Conservation (phyloP, 2,113 vertebrate genomes). For the Archocentrus centrarchus region DNA sequence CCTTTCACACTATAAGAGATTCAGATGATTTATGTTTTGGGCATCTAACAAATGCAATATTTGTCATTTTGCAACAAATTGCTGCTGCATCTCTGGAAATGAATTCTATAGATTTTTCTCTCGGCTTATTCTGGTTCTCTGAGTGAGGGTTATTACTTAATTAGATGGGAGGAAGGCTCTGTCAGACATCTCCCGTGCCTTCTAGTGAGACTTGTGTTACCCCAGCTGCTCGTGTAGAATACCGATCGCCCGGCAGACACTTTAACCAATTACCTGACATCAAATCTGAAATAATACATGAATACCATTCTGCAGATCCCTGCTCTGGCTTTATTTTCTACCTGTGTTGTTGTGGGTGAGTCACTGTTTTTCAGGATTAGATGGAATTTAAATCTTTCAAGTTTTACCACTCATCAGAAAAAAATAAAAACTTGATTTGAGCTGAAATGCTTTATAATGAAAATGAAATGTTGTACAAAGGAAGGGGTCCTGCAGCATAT, state of each 20-base stretch:
- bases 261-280: slow-evolving; percentile 49
- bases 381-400: slow-evolving; percentile 10
- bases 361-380: neutral
- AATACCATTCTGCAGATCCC: slow-evolving; percentile 19
- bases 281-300: slow-evolving; percentile 24
- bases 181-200: slow-evolving; percentile 37
- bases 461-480: neutral
- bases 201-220: slow-evolving; percentile 16
- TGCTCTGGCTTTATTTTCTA: neutral
- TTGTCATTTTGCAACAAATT: slow-evolving; percentile 63
- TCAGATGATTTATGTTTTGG: slow-evolving; percentile 57
- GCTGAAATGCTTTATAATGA: neutral
- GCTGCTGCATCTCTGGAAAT: slow-evolving; percentile 58
- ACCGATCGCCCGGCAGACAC: slow-evolving; percentile 33
- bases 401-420: slow-evolving; percentile 3
- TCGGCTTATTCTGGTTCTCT: slow-evolving; percentile 46
- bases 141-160: slow-evolving; percentile 64
- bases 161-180: slow-evolving; percentile 52
- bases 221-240: slow-evolving; percentile 14
- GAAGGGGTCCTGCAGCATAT: neutral
- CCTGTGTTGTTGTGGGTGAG: neutral
- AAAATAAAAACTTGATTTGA: neutral
- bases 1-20: slow-evolving; percentile 25
- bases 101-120: slow-evolving; percentile 70
- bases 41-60: slow-evolving; percentile 44